These are phyloP conservation scores for Zosterops borbonicus DNA, from an alignment of 2,113 vertebrate genomes.

Conservation along the genomic window DNA sequence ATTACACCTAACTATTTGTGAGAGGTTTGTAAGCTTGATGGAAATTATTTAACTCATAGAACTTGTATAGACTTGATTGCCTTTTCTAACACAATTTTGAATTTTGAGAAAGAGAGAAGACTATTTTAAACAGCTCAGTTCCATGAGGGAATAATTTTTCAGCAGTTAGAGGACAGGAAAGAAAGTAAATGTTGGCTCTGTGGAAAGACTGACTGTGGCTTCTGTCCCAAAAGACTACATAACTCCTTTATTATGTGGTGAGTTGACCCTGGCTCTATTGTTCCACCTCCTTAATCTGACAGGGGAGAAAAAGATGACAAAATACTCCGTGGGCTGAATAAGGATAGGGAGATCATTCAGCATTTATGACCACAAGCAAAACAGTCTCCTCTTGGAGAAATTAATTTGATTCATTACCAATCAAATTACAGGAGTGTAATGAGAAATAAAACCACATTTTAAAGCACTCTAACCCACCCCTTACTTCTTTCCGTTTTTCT, in stretches of 20 bases:
- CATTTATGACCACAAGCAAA: neutral
- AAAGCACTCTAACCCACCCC: neutral
- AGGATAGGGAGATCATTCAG: neutral
- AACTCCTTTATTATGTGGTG: neutral
- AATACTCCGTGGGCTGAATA: rapidly evolving
- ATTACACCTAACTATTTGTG: neutral
- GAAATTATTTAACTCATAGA: neutral
- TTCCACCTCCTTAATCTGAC: neutral
- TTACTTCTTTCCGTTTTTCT: neutral
- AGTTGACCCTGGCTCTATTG: neutral
- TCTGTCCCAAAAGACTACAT: neutral
- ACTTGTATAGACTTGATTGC: neutral
- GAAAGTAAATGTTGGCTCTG: neutral
- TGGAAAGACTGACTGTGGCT: neutral
- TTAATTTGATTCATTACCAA: neutral
- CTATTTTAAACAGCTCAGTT: neutral
- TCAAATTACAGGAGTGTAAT: neutral
- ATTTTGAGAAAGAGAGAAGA: neutral
- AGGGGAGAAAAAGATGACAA: neutral
- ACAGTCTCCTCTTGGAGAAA: neutral
- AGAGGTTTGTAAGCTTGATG: neutral
- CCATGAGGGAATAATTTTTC: neutral
- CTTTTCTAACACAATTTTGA: neutral
- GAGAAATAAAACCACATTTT: neutral
- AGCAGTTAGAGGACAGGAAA: neutral